These are phyloP conservation scores for Macrobrachium rosenbergii DNA, from an alignment of 1,140 invertebrate species.

Conservation along the genomic window DNA sequence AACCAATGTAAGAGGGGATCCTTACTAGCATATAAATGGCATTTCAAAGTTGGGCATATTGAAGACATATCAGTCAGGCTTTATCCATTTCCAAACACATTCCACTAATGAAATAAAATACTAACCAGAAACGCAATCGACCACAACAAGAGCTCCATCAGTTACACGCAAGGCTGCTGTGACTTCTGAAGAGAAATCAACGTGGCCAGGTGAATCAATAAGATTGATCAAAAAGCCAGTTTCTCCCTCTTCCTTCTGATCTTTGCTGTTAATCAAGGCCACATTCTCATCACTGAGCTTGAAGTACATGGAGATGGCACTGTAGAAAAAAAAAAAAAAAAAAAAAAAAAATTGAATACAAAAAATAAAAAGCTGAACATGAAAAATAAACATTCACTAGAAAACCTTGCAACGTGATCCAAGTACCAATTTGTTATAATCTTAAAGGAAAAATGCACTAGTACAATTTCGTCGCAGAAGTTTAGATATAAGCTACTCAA, in stretches of 20 bases:
- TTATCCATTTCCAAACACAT: too few relatives aligned
- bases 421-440: not conserved
- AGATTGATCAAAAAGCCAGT: slow-evolving; percentile 99
- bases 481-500: too few relatives aligned
- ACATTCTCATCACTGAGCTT: slow-evolving; percentile 93
- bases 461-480: too few relatives aligned
- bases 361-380: slow-evolving; percentile 2
- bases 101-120: slow-evolving; percentile 3
- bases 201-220: slow-evolving; percentile 99
- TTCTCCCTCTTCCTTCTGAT: slow-evolving; percentile 89
- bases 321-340: slow-evolving; percentile 73
- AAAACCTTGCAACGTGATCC: not conserved
- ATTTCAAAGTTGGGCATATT: too few relatives aligned
- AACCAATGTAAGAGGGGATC: too few relatives aligned
- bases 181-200: slow-evolving; percentile 99
- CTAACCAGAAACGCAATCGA: slow-evolving; percentile 98
- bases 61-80: too few relatives aligned
- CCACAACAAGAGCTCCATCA: slow-evolving; percentile 98
- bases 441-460: too few relatives aligned
- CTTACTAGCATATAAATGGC: too few relatives aligned
- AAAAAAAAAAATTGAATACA: too few relatives aligned
- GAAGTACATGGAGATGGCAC: slow-evolving; percentile 99
- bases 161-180: slow-evolving; percentile 99
- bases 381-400: not conserved
- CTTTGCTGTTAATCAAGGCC: slow-evolving; percentile 87